phyloP scores from a whole-genome alignment of 2,797 vertebrate species.

The Phataginus tetradactyla region DNA sequence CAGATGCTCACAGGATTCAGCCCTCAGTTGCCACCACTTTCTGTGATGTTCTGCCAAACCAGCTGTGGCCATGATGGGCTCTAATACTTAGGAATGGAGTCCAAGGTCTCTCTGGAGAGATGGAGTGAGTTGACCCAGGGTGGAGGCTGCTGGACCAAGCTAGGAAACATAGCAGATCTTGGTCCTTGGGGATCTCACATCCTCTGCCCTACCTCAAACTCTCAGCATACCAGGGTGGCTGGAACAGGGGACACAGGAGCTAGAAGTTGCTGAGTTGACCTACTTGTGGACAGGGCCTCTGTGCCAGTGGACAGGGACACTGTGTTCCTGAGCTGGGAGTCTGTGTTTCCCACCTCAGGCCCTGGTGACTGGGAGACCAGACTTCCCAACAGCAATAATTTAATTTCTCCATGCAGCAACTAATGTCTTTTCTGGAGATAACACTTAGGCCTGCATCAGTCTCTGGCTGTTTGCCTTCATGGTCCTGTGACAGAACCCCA shows the following conservation, averaged over 20 bases:
- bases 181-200: neutral
- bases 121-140: neutral
- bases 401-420: neutral
- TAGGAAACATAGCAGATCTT: neutral
- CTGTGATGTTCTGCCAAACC: neutral
- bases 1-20: neutral
- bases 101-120: neutral
- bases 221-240: neutral
- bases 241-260: neutral
- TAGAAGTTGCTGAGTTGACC: neutral
- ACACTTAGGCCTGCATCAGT: constrained; percentile 5
- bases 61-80: neutral
- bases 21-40: neutral
- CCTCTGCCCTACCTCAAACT: neutral
- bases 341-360: neutral
- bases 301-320: neutral
- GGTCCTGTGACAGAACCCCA: neutral
- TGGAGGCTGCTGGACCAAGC: neutral
- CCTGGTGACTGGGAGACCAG: neutral
- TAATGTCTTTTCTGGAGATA: constrained; percentile 20
- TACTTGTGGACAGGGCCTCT: constrained; percentile 23
- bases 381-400: constrained; percentile 46
- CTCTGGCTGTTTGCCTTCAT: neutral
- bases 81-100: neutral
- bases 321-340: neutral